phyloP scores from a whole-genome alignment of 2,113 vertebrate genomes.

The Sterna hirundo region DNA sequence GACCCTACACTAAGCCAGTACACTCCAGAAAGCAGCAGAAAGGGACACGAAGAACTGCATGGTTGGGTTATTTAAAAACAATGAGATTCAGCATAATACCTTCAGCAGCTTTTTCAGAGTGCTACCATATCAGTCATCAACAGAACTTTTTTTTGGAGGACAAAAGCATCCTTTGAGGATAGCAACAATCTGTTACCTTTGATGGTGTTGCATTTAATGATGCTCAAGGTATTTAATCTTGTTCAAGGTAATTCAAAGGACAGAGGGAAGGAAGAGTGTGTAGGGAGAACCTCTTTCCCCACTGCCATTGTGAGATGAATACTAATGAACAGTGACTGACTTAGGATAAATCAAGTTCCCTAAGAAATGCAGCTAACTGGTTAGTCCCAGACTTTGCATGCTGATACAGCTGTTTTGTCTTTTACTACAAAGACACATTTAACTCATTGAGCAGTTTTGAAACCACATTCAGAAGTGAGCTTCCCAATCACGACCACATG shows the following conservation, averaged over 20 bases:
- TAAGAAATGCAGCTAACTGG: background rate
- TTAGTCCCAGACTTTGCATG: background rate
- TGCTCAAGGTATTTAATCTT: background rate
- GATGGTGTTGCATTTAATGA: background rate
- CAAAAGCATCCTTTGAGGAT: background rate
- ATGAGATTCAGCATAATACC: background rate
- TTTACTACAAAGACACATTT: background rate
- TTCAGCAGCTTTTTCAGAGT: background rate
- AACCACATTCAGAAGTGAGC: background rate
- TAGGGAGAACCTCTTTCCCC: background rate
- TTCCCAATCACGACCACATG: background rate
- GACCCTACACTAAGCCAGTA: background rate
- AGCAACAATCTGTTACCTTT: slow-evolving; percentile 4
- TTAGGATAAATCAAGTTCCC: background rate
- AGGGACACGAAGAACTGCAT: background rate
- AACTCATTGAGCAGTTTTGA: background rate
- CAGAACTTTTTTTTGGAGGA: background rate
- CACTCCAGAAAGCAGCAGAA: background rate
- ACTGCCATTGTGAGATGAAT: background rate
- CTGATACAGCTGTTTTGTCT: background rate
- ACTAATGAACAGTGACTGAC: background rate
- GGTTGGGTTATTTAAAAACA: background rate
- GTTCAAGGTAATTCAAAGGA: slow-evolving; percentile 29
- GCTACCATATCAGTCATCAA: background rate
- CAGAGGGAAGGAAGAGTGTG: background rate